Evolutionary conservation across 1,140 invertebrate genomes (phyloP).

Genomic region (Drosophila lacteicornis): DNA sequence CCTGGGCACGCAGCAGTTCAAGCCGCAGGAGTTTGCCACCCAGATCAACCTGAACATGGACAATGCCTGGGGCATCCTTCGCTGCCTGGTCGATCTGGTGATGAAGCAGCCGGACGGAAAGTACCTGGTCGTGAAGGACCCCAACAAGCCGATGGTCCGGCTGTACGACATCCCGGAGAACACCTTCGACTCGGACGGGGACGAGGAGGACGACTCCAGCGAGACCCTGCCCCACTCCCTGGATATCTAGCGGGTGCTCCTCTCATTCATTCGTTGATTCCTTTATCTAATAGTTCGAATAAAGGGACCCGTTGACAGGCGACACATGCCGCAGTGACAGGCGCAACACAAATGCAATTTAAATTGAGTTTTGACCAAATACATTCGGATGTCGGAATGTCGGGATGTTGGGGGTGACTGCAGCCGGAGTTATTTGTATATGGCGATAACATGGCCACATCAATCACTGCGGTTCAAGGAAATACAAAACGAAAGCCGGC

Average conservation of each 20-base stretch:
- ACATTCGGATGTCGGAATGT: conserved; percentile 16
- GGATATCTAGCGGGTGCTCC: conserved; percentile 5
- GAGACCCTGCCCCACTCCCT: conserved; percentile 34
- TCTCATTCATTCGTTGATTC: not conserved
- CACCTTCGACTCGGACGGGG: conserved; percentile 97
- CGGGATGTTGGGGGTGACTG: conserved; percentile 16
- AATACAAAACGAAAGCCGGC: conserved; percentile 63
- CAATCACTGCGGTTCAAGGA: conserved; percentile 79
- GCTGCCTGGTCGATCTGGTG: conserved; percentile 98
- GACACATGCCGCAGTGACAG: conserved; percentile 45
- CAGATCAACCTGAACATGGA: conserved; percentile 99
- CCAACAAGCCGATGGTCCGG: conserved; percentile 98
- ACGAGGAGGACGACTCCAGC: conserved; percentile 91
- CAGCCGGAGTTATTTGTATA: conserved; percentile 74
- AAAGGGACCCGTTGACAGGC: conserved; percentile 58
- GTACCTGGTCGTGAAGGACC: conserved; percentile 99
- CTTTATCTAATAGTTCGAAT: conserved; percentile 44
- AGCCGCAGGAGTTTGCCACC: conserved; percentile 98
- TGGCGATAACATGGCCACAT: conserved; percentile 75
- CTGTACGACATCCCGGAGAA: conserved; percentile 99
- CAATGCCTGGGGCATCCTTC: conserved; percentile 99
- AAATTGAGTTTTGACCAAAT: conserved; percentile 77
- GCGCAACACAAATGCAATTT: conserved; percentile 69
- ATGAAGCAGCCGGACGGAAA: conserved; percentile 99
- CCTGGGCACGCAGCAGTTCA: conserved; percentile 99